A percentile compares a stretch with the other conserved stretches of the same genome.
These are phyloP conservation scores for Drosophila willistoni DNA, from an alignment of 1,140 invertebrate species.

Conservation along the genomic window DNA sequence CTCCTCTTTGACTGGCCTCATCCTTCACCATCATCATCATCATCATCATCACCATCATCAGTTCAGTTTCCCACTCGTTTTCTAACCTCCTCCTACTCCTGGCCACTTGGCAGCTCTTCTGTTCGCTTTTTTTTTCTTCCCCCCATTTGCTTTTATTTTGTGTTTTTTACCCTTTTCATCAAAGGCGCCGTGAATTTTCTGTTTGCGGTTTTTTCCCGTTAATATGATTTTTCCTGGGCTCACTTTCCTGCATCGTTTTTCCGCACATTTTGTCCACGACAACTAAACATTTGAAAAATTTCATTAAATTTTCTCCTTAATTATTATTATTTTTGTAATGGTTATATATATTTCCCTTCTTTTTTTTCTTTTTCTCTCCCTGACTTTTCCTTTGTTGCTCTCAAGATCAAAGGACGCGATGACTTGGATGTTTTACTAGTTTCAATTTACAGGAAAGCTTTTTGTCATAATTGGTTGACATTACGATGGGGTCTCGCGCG, in stretches of 20 bases:
- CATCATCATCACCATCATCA: not conserved
- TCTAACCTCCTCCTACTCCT: not conserved
- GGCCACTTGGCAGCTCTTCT: conserved; percentile 15
- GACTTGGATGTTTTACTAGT: not conserved
- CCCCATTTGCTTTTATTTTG: conserved; percentile 18
- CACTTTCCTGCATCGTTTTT: conserved; percentile 29
- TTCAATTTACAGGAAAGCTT: not conserved
- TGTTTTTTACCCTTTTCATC: conserved; percentile 66
- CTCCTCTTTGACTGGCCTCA: not conserved
- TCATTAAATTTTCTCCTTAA: conserved; percentile 12
- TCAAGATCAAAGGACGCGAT: not conserved
- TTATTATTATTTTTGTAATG: conserved; percentile 35
- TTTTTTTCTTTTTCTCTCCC: conserved; percentile 8
- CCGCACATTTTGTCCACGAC: not conserved
- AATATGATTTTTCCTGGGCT: conserved; percentile 65
- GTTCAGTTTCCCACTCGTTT: not conserved
- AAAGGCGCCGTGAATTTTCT: conserved; percentile 53
- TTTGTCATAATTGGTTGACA: conserved; percentile 2
- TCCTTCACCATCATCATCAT: not conserved
- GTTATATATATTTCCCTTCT: not conserved
- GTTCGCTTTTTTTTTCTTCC: not conserved
- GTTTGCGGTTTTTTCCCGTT: conserved; percentile 65
- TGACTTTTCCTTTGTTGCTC: conserved; percentile 7
- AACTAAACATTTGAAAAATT: conserved; percentile 19
- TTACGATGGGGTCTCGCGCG: not conserved